A percentile compares a stretch with the other conserved stretches of the same genome.
Conservation (phyloP, 2,797 vertebrate species). For the Hafferia zeledoni region DNA sequence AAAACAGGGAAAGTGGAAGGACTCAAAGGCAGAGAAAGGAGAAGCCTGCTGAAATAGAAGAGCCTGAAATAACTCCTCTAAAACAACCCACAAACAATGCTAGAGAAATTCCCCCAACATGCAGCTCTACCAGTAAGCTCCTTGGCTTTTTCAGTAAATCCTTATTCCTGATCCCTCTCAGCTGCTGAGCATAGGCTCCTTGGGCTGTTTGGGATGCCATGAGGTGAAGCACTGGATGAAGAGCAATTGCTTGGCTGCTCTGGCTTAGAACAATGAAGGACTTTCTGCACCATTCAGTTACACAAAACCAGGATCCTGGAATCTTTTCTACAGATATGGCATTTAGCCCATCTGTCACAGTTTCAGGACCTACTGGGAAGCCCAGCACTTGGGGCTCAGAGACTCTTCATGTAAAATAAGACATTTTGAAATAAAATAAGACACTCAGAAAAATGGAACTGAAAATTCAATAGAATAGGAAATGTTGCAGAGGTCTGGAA, state of each 20-base stretch:
- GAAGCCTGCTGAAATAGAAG: not conserved
- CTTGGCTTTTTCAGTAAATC: not conserved
- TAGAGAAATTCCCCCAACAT: not conserved
- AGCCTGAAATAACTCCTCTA: not conserved
- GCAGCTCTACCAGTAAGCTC: not conserved
- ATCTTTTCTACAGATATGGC: not conserved
- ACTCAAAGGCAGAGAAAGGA: not conserved
- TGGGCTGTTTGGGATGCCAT: not conserved
- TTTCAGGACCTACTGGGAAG: not conserved
- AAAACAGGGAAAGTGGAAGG: not conserved
- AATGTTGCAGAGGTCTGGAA: slow-evolving; percentile 1
- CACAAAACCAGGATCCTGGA: not conserved
- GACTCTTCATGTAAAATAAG: not conserved
- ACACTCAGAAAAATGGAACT: not conserved
- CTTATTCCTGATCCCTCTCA: not conserved
- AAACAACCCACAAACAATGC: not conserved
- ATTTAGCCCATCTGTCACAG: not conserved
- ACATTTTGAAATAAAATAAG: not conserved
- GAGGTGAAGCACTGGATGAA: not conserved
- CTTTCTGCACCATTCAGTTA: not conserved
- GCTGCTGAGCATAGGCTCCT: not conserved
- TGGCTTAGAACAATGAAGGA: not conserved
- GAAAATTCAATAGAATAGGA: not conserved
- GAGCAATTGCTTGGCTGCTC: not conserved
- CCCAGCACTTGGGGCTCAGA: not conserved